Evolutionary conservation across 2,888 invertebrate species (phyloP), one percentile per base, ranked within the genome.

Genomic region (Deladenus siricidicola): DNA sequence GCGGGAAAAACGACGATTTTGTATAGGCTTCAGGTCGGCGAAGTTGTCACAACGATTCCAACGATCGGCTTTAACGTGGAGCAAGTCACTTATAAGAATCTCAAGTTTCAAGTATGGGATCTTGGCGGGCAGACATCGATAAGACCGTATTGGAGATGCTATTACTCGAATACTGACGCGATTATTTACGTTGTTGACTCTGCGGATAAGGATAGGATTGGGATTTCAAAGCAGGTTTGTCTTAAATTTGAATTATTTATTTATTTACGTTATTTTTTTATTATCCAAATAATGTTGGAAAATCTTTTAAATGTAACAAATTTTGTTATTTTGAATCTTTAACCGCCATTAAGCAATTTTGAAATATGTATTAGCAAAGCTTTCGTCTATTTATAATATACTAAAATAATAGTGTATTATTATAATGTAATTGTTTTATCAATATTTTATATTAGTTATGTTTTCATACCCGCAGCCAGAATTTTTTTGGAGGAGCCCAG

Each of bases 41-140:
- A 53, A 21, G 65, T 68, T 3, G 77, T 78, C 26, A 78, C 76
- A 14, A 78, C 77, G 10, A 75, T 77, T 83, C 90, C 94, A 67
- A 96, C 98, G 10, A 98, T 98, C 81, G 98, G 89, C 14, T 98
- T 98, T 83, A 98, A 98, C 83, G 98, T 96, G 73, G 96, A 96
- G 83, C 94, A 94, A 85, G 69, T 96, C 62, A 90, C 90, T 74
- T 96, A 93, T 81, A 94, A 94, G 85, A 98, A 98, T 84, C 85
- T 98, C 69, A 98, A 94, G 83, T 98, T 98, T 80, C 93, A 98
- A 70, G 76, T 84, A 4, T 93, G 93, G 93, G 93, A 98, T 85
- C 85, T 98, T 57, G 96, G 96, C 56, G 96, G 96, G 74, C 96
- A 98, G 81, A 96, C 94, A 65, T 94, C 93, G 84, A 96, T 96